A percentile compares a stretch with the other conserved stretches of the same genome.
Evolutionary conservation across 2,113 vertebrate species (phyloP).

Genomic region (Lampris megalopsis): DNA sequence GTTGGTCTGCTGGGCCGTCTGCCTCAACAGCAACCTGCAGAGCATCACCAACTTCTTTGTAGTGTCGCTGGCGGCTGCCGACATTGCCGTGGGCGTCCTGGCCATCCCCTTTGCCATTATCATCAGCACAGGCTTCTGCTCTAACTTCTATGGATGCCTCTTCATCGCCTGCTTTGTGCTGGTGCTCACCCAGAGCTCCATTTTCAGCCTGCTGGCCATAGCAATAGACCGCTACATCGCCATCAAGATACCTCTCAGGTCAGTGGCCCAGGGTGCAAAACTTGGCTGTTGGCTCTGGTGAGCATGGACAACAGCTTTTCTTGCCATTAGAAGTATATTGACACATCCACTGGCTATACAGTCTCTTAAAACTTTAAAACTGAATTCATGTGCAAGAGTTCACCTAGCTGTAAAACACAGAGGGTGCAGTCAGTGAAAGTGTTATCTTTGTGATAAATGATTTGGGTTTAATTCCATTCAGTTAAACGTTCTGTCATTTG

Average conservation of each 20-base stretch:
- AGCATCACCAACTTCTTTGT: slow-evolving; percentile 97
- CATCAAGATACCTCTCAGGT: slow-evolving; percentile 95
- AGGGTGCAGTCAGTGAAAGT: not conserved
- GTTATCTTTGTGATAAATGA: not conserved
- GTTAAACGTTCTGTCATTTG: not conserved
- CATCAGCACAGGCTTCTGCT: slow-evolving; percentile 96
- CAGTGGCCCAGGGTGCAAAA: slow-evolving; percentile 58
- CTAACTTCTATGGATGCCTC: slow-evolving; percentile 94
- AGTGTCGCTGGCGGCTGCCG: slow-evolving; percentile 93
- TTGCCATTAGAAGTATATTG: no score
- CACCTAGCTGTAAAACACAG: not conserved
- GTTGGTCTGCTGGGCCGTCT: slow-evolving; percentile 97
- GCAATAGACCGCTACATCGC: slow-evolving; percentile 96
- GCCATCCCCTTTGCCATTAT: slow-evolving; percentile 94
- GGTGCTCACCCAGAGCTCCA: slow-evolving; percentile 96
- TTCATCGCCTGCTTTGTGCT: slow-evolving; percentile 97
- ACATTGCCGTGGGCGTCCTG: slow-evolving; percentile 94
- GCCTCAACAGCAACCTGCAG: slow-evolving; percentile 94
- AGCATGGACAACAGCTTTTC: no score
- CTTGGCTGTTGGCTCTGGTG: no score
- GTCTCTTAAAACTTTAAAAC: no score
- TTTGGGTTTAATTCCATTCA: no score
- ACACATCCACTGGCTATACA: no score
- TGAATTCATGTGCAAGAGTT: no score
- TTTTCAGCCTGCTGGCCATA: slow-evolving; percentile 97